Percentiles rank a stretch among this genome's conserved stretches.
Evolutionary conservation across 2,888 invertebrate genomes (phyloP).

Genomic region (Lasioglossum villosulum): DNA sequence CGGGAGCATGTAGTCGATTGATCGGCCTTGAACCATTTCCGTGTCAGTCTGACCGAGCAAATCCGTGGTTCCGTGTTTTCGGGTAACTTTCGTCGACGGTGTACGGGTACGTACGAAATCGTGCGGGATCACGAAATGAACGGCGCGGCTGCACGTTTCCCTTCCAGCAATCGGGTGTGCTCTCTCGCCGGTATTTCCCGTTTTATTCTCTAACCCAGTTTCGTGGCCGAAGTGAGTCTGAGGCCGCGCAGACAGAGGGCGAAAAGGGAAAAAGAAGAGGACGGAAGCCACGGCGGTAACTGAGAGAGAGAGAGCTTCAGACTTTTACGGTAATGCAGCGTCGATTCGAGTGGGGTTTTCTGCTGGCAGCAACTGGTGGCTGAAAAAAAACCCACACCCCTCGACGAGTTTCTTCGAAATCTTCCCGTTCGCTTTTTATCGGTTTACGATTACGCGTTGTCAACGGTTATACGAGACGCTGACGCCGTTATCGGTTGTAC

Average conservation of each 20-base stretch:
- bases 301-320: conserved; percentile 56
- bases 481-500: background rate
- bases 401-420: conserved; percentile 67
- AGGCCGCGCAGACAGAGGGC: conserved; percentile 38
- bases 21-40: conserved; percentile 65
- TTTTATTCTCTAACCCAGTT: conserved; percentile 72
- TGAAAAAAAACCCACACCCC: conserved; percentile 57
- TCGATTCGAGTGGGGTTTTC: conserved; percentile 71
- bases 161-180: conserved; percentile 63
- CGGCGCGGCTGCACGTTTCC: conserved; percentile 39
- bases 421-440: conserved; percentile 62
- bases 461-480: conserved; percentile 46
- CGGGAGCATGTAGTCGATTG: conserved; percentile 42
- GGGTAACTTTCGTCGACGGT: conserved; percentile 29
- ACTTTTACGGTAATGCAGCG: conserved; percentile 73
- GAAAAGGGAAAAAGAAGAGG: conserved; percentile 59
- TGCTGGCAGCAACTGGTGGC: conserved; percentile 72
- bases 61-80: conserved; percentile 41
- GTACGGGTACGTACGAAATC: conserved; percentile 39
- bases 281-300: conserved; percentile 54
- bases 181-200: conserved; percentile 55
- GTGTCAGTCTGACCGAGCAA: conserved; percentile 36
- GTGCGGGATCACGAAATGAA: conserved; percentile 47
- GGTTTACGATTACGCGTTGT: conserved; percentile 62
- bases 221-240: conserved; percentile 55